Evolutionary conservation across 2,888 invertebrate species (phyloP), one percentile per base, ranked within the genome.

Genomic region (Agriopis leucophaearia): DNA sequence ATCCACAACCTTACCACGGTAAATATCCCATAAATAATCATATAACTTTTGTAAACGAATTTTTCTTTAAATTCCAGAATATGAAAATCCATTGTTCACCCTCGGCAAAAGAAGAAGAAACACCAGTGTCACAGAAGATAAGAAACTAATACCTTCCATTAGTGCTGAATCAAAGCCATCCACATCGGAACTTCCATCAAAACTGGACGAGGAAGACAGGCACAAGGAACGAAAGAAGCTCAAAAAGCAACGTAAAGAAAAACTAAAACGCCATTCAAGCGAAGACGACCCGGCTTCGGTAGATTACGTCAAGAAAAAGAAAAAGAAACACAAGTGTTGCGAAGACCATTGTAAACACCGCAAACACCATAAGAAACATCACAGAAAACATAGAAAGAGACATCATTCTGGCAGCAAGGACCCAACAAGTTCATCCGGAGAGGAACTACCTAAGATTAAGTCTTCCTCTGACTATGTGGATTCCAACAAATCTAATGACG

Each of bases 81-180:
- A 97, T 81, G 97, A 97, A 88, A 97, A 97, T 87, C 97, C 97
- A 6, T 86, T 98, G 16, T 93, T 96, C 76, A 96, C 96, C 8
- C 88, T 97, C 69, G 96, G 96, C 40, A 97, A 97, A 86, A 94
- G 97, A 75, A 95, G 97, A 82, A 94, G 97, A 73, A 95, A 97
- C 69, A 95, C 96, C 6, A 96, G 96, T 15, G 93, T 94, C 51
- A 94, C 95, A 48, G 95, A 95, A 74, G 96, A 95, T n/a, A 95
- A 94, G 82, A 94, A 89, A 80, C 75, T 78, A 3, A 56, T 76
- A 64, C 73, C 69, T 42, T 76, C 82, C 27, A 78, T 75, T 56
- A 81, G 81, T 59, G 71, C 73, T 50, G 88, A 88, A 47, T 71
- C 76, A 10, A 89, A 87, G 74, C 78, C 79, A 50, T 83, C 82